Conservation (phyloP, 1,140 invertebrate species). For the Bombus confusus region DNA sequence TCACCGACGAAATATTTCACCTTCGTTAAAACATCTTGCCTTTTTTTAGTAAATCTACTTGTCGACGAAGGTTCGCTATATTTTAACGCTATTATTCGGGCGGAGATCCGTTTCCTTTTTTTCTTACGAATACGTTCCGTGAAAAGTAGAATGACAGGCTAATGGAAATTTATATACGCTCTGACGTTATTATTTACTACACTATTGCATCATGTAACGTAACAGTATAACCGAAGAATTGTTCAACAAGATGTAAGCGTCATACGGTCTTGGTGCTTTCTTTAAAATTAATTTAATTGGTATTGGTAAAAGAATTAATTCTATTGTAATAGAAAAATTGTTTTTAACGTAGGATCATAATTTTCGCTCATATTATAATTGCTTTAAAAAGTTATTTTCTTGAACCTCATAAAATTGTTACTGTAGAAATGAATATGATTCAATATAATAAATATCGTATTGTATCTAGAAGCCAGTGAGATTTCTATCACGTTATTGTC, state of each 20-base stretch:
- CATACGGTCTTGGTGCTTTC: background rate
- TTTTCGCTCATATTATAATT: no score
- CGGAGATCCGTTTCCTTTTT: background rate
- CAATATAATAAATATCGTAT: no score
- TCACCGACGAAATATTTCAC: background rate
- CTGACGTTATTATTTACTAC: background rate
- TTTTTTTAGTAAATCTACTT: no score
- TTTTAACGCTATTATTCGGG: background rate
- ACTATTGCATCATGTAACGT: background rate
- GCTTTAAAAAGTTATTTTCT: no score
- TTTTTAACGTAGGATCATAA: no score
- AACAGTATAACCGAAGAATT: background rate
- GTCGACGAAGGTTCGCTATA: background rate
- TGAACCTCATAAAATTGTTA: no score
- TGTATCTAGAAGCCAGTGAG: background rate
- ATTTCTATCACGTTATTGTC: background rate
- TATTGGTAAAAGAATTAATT: no score
- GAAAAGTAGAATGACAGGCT: background rate
- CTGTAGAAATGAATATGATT: no score
- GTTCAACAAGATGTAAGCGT: background rate
- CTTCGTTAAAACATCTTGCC: background rate
- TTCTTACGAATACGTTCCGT: background rate
- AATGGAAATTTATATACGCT: constrained; percentile 1
- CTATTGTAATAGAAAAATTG: no score
- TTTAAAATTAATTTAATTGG: no score